A percentile compares a stretch with the other conserved stretches of the same genome.
phyloP scores from a whole-genome alignment of 2,113 vertebrate species.

The Embiotoca jacksoni region DNA sequence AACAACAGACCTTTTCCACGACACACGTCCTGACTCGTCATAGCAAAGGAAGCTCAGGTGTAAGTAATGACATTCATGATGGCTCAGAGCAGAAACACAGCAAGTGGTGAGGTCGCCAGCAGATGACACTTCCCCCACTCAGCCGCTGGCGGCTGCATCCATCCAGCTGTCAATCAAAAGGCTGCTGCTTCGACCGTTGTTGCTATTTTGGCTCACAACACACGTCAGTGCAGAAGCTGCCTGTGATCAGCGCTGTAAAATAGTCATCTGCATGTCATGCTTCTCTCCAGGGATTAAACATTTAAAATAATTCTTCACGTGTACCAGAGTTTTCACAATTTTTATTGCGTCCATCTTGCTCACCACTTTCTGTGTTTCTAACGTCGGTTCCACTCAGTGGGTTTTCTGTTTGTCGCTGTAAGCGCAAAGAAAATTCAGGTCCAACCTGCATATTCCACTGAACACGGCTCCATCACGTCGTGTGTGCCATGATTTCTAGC shows the following conservation, averaged over 20 bases:
- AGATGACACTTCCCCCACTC: background rate
- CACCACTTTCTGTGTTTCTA: too few species aligned
- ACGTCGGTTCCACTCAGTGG: too few species aligned
- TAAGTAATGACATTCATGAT: background rate
- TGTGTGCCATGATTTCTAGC: too few species aligned
- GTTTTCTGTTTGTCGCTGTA: too few species aligned
- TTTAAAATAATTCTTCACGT: too few species aligned
- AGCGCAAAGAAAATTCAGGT: too few species aligned
- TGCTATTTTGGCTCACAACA: background rate
- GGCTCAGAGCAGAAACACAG: conserved; percentile 23
- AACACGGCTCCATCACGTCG: too few species aligned
- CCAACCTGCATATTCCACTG: too few species aligned
- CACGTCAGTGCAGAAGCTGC: background rate
- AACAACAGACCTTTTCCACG: background rate
- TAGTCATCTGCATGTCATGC: too few species aligned
- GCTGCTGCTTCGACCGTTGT: background rate
- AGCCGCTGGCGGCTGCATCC: background rate
- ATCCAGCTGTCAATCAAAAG: conserved; percentile 28
- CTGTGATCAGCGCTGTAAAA: background rate
- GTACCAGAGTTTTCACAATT: too few species aligned
- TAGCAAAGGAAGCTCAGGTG: background rate
- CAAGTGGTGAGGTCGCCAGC: background rate
- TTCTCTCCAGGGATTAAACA: too few species aligned
- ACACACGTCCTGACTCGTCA: background rate
- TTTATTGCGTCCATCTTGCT: too few species aligned